Evolutionary conservation across 1,140 invertebrate species (phyloP).

Genomic region (Popillia japonica): DNA sequence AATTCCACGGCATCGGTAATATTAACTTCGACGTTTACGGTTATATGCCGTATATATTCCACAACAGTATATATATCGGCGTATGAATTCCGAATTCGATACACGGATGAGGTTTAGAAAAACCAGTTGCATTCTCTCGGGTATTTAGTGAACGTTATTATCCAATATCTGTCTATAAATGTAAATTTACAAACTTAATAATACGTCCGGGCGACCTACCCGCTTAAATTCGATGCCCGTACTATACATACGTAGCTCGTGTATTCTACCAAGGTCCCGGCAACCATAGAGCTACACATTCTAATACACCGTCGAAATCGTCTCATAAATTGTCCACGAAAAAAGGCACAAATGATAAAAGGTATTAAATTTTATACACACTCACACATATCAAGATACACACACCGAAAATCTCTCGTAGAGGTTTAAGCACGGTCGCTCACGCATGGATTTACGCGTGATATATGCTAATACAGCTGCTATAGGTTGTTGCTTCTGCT

Average conservation of each 20-base stretch:
- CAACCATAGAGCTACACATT: too few relatives aligned
- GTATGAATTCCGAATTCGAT: not conserved
- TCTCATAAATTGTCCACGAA: not conserved
- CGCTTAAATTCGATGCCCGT: not conserved
- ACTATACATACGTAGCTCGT: too few relatives aligned
- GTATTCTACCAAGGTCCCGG: too few relatives aligned
- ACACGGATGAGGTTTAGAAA: not conserved
- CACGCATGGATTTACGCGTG: too few relatives aligned
- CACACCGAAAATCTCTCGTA: too few relatives aligned
- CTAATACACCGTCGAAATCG: not conserved
- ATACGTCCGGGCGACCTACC: not conserved
- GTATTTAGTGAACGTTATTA: constrained; percentile 2
- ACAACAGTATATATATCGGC: not conserved
- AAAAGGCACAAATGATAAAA: not conserved
- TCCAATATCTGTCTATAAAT: constrained; percentile 2
- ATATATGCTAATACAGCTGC: too few relatives aligned
- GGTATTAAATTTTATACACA: not conserved
- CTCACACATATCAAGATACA: not conserved
- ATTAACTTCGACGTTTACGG: too few relatives aligned
- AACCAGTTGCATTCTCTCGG: not conserved
- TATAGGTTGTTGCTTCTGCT: too few relatives aligned
- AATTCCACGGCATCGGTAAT: too few relatives aligned
- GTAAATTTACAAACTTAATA: constrained; percentile 3
- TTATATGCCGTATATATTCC: too few relatives aligned
- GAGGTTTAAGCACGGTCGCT: too few relatives aligned